Evolutionary conservation across 1,140 invertebrate genomes (phyloP).

Genomic region (Temnothorax longispinosus): DNA sequence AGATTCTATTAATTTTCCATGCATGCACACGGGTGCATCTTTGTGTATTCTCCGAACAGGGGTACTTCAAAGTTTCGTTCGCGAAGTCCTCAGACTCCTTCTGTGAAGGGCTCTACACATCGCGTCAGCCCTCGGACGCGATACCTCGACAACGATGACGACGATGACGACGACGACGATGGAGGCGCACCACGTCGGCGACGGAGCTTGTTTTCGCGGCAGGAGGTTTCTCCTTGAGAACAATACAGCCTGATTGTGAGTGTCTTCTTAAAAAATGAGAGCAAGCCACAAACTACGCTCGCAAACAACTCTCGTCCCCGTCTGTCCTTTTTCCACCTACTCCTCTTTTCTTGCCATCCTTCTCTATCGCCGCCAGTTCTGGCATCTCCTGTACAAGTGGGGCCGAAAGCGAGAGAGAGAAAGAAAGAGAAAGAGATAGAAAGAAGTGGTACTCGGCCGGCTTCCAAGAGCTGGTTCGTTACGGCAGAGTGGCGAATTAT

Average conservation of each 20-base stretch:
- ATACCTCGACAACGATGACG: not conserved
- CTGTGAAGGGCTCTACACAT: slow-evolving; percentile 16
- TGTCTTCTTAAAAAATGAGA: slow-evolving; percentile 74
- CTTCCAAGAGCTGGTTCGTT: slow-evolving; percentile 64
- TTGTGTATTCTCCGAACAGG: not conserved
- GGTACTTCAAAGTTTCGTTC: not conserved
- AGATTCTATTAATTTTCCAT: slow-evolving; percentile 11
- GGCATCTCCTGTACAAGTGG: slow-evolving; percentile 6
- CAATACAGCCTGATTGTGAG: slow-evolving; percentile 81
- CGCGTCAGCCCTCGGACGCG: not conserved
- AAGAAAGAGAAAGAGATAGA: not conserved
- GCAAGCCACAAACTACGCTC: slow-evolving; percentile 35
- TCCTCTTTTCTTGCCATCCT: not conserved
- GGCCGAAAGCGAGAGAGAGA: not conserved
- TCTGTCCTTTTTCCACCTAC: slow-evolving; percentile 18
- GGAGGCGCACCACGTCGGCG: slow-evolving; percentile 65
- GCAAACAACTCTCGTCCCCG: slow-evolving; percentile 56
- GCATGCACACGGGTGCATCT: not conserved
- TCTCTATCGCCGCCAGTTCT: not conserved
- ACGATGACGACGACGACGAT: slow-evolving; percentile 10
- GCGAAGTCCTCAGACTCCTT: not conserved
- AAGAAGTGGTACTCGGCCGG: not conserved
- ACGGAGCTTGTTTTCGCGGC: slow-evolving; percentile 79
- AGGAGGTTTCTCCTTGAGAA: slow-evolving; percentile 77
- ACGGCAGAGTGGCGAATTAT: slow-evolving; percentile 70